Evolutionary conservation across 2,797 vertebrate genomes (phyloP).

Genomic region (Coracias cyanogaster): DNA sequence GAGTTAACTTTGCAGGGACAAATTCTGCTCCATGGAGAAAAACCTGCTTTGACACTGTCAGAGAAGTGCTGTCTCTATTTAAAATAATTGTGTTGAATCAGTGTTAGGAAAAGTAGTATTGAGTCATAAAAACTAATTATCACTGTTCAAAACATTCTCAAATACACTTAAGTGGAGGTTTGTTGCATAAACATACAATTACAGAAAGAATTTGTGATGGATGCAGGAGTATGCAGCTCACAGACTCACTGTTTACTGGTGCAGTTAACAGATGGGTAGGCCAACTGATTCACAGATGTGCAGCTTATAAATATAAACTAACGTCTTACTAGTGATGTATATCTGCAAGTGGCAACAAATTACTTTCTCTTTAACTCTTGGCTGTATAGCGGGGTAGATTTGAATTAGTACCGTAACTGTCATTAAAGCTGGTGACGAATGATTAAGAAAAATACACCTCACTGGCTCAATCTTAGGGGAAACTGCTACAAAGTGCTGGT

Average conservation of each 20-base stretch:
- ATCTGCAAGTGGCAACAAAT: conserved; percentile 80
- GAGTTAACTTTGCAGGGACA: background rate
- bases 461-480: background rate
- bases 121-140: conserved; percentile 78
- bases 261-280: conserved; percentile 84
- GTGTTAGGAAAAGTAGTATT: conserved; percentile 59
- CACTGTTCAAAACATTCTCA: conserved; percentile 78
- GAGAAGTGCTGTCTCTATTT: conserved; percentile 36
- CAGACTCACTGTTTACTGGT: conserved; percentile 82
- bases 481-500: background rate
- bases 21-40: conserved; percentile 16
- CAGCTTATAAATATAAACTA: conserved; percentile 84
- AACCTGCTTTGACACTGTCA: conserved; percentile 26
- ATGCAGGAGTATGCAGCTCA: conserved; percentile 73
- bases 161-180: conserved; percentile 79
- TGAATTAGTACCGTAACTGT: conserved; percentile 63
- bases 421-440: conserved; percentile 31
- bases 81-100: conserved; percentile 59
- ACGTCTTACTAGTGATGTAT: conserved; percentile 81
- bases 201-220: conserved; percentile 83
- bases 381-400: conserved; percentile 68
- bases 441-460: conserved; percentile 16
- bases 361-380: conserved; percentile 80
- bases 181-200: conserved; percentile 82
- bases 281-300: conserved; percentile 86